Evolutionary conservation across 35 echinoderm and acorn worm species (phyloP), one percentile per base, ranked within the genome.

Genomic region (Apostichopus californicus): DNA sequence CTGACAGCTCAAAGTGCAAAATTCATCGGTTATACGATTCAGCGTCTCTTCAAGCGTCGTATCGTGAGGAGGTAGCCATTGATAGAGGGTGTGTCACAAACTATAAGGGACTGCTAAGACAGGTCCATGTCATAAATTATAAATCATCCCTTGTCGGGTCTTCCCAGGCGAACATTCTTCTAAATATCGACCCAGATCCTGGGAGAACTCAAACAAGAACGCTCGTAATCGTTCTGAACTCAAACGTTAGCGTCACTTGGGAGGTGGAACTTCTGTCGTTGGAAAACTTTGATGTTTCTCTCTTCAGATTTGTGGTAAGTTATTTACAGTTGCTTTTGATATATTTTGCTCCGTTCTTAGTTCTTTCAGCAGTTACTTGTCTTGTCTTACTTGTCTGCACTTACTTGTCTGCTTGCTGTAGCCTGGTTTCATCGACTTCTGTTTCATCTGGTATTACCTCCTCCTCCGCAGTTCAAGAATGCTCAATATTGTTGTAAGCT

Each of bases 231-330:
- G 61, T 89, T 54, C 61, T 89, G 63, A 72, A 72, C 86, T 89
- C 86, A 54, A 73, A 89, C 21, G 46, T 89, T 3, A 73, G 64
- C 7, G 86, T 89, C 5, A 7, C 8, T 4, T 89, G 86, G 86
- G 86, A 89, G 23, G n/a, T 72, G 61, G 22, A 89, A 63, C 64
- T 89, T 0, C 6, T 54, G 86, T 89, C 86, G 5, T 64, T 22
- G 7, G 86, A 23, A 7, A 28, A 89, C 23, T 18, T 89, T 34
- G 86, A 72, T 26, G 86, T 89, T 17, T 54, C 24, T 66, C 46
- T 89, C 21, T 89, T 89, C 63, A 68, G 54, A n/a, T 89, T 89
- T 73, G 68, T 73, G 60, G 86, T 89, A 64, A 89, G 86, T 89
- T 22, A 57, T 21, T 9, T 9, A 61, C 12, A 61, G 7, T 61